A percentile compares a stretch with the other conserved stretches of the same genome.
phyloP scores from a whole-genome alignment of 2,888 invertebrate species.

The Carabus problematicus region DNA sequence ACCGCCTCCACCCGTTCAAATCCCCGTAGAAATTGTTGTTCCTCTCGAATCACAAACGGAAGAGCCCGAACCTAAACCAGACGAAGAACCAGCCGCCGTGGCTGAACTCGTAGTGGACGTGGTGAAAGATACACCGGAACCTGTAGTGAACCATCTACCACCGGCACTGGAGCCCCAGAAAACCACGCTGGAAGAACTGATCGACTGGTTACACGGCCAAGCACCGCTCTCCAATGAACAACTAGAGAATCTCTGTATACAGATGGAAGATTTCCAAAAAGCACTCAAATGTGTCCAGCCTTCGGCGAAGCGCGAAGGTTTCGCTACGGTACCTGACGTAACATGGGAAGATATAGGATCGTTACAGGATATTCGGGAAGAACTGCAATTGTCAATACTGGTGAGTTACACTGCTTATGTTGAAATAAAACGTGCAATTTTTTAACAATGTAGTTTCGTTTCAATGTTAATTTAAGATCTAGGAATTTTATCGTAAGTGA shows the following conservation, averaged over 20 bases:
- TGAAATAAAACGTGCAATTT: no score
- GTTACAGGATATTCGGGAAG: constrained; percentile 83
- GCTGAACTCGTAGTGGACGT: constrained; percentile 28
- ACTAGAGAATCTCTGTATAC: constrained; percentile 71
- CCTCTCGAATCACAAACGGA: constrained; percentile 45
- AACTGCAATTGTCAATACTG: constrained; percentile 88
- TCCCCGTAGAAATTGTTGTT: no score
- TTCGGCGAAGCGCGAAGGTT: constrained; percentile 94
- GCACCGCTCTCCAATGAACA: constrained; percentile 69
- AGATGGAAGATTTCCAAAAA: constrained; percentile 76
- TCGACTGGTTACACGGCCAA: constrained; percentile 71
- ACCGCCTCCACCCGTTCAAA: neutral
- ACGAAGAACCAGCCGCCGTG: constrained; percentile 30
- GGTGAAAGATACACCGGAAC: constrained; percentile 19
- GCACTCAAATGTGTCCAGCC: constrained; percentile 88
- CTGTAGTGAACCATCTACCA: neutral
- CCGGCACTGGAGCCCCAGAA: constrained; percentile 26
- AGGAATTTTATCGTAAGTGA: no score
- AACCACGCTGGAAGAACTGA: constrained; percentile 63
- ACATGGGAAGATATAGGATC: constrained; percentile 98
- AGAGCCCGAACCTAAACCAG: constrained; percentile 44
- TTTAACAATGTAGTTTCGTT: no score
- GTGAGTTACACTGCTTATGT: constrained; percentile 60
- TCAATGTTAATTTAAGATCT: no score
- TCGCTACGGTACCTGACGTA: constrained; percentile 96